These are phyloP conservation scores for Gnathonemus echidnorhynchus DNA, from an alignment of 2,113 vertebrate genomes.

Conservation along the genomic window DNA sequence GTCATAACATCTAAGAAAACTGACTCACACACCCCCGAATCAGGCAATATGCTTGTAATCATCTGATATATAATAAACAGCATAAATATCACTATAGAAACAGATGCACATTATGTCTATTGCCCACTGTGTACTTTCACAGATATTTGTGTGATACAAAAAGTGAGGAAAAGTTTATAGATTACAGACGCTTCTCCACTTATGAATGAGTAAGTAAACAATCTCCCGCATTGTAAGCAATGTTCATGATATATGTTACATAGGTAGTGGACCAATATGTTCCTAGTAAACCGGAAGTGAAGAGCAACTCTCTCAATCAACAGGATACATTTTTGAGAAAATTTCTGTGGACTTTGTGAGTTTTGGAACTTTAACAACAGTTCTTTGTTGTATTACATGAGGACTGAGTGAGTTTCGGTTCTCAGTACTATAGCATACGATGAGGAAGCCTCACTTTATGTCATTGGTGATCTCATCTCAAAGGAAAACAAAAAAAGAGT, in stretches of 20 bases:
- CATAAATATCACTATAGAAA: background rate
- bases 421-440: background rate
- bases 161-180: constrained; percentile 72
- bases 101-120: background rate
- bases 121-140: constrained; percentile 26
- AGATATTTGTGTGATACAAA: constrained; percentile 72
- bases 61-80: background rate
- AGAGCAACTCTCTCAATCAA: background rate
- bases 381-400: background rate
- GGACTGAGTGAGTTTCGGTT: background rate
- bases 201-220: background rate
- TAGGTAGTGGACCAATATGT: background rate
- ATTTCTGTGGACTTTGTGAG: background rate
- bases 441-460: background rate
- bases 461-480: background rate
- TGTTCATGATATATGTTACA: background rate
- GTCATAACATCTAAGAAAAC: background rate
- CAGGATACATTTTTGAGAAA: background rate
- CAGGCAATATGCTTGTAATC: background rate
- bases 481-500: background rate
- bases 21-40: background rate
- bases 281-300: background rate
- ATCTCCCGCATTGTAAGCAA: background rate
- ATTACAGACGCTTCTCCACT: constrained; percentile 42
- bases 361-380: background rate